Conservation (phyloP, 30 jellyfish, hydroid and myxozoan genomes). For the Chironex yamaguchii region DNA sequence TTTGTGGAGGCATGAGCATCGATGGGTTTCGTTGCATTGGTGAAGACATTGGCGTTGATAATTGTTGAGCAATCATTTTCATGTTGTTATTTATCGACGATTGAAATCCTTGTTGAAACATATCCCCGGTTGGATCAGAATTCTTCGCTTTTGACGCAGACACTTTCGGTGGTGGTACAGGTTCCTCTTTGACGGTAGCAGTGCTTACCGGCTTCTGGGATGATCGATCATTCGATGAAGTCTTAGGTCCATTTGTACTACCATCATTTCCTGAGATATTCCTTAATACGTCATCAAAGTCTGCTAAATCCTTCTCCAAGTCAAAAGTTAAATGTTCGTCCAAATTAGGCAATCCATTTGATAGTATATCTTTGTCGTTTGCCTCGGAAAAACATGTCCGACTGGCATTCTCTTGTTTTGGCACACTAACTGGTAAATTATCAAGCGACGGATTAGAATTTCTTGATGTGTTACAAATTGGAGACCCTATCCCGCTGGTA, state of each 20-base stretch:
- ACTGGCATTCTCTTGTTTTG: not conserved
- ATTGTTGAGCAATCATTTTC: slow-evolving; percentile 63
- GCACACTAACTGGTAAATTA: not conserved
- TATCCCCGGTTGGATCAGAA: slow-evolving; percentile 1
- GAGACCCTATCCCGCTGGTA: not conserved
- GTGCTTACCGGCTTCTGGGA: slow-evolving; percentile 27
- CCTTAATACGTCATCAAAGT: slow-evolving; percentile 76
- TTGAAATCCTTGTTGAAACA: slow-evolving; percentile 14
- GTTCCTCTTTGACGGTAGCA: slow-evolving; percentile 48
- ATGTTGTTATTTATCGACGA: slow-evolving; percentile 25
- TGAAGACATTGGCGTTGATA: slow-evolving; percentile 16
- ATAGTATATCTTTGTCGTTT: slow-evolving; percentile 16
- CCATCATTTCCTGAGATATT: slow-evolving; percentile 64
- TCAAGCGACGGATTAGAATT: not conserved
- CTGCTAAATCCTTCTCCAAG: slow-evolving; percentile 74
- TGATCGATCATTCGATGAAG: slow-evolving; percentile 3
- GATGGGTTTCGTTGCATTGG: slow-evolving; percentile 68
- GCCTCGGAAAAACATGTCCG: not conserved
- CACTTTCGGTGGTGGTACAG: slow-evolving; percentile 20
- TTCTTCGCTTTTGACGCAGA: slow-evolving; percentile 13
- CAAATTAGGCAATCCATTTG: slow-evolving; percentile 63
- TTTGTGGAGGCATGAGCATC: slow-evolving; percentile 72
- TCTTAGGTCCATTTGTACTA: slow-evolving; percentile 1
- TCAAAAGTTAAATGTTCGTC: slow-evolving; percentile 55
- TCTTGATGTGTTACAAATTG: too few species aligned